Evolutionary conservation across 2,797 vertebrate species (phyloP).

Genomic region (Poeciliopsis presidionis): DNA sequence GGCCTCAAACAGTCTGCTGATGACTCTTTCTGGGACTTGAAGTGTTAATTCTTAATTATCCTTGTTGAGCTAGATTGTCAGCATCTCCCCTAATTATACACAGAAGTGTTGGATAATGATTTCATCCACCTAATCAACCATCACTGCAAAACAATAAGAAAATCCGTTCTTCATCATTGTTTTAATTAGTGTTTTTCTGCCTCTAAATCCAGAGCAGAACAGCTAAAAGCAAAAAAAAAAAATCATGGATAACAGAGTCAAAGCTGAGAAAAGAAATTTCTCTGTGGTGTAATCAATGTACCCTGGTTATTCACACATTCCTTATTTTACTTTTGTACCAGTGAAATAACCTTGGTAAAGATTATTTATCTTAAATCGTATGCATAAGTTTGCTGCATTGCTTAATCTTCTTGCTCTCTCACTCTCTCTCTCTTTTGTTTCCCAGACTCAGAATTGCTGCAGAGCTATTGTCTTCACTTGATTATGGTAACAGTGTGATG

Average conservation of each 20-base stretch:
- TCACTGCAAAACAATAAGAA: constrained; percentile 54
- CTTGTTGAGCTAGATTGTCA: constrained; percentile 37
- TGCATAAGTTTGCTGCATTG: background rate
- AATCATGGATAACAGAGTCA: constrained; percentile 41
- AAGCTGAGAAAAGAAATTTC: constrained; percentile 21
- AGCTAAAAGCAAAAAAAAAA: constrained; percentile 30
- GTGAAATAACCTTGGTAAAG: constrained; percentile 16
- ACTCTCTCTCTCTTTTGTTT: constrained; percentile 22
- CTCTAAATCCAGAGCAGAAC: constrained; percentile 36
- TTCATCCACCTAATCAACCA: constrained; percentile 59
- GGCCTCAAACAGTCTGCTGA: background rate
- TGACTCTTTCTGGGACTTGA: constrained; percentile 1
- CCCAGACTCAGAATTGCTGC: constrained; percentile 15
- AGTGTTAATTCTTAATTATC: constrained; percentile 40
- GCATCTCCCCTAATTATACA: constrained; percentile 53
- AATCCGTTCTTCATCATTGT: constrained; percentile 32
- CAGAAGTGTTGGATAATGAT: constrained; percentile 55
- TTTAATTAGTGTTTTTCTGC: constrained; percentile 50
- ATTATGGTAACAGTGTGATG: constrained; percentile 10
- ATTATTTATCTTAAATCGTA: background rate
- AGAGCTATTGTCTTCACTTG: constrained; percentile 13
- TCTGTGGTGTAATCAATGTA: constrained; percentile 20
- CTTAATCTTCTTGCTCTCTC: constrained; percentile 3
- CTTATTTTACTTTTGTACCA: constrained; percentile 33
- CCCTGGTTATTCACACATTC: constrained; percentile 24